Conservation (phyloP, 1,140 invertebrate genomes). For the Drosophila sproati region DNA sequence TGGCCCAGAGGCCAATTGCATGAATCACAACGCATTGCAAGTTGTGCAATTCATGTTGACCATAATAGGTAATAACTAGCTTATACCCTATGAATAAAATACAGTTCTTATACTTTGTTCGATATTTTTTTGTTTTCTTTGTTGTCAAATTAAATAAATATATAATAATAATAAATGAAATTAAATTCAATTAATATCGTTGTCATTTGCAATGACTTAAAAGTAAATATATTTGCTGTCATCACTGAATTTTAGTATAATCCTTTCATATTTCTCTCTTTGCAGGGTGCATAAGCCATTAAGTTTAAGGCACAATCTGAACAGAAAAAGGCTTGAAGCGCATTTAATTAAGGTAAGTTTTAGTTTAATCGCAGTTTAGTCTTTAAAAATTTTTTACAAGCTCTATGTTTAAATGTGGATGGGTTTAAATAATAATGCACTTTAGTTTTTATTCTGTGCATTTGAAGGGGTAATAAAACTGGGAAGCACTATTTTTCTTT, state of each 20-base stretch:
- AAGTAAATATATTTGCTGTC: too few species aligned
- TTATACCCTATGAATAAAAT: constrained; percentile 25
- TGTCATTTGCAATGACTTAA: too few species aligned
- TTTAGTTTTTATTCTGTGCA: too few species aligned
- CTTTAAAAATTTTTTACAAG: background rate
- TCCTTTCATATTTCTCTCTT: background rate
- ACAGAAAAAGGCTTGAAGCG: constrained; percentile 31
- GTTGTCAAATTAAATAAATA: too few species aligned
- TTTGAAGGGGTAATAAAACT: too few species aligned
- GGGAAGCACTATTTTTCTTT: too few species aligned
- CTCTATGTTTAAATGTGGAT: too few species aligned
- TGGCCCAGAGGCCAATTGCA: constrained; percentile 44
- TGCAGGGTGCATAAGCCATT: constrained; percentile 36
- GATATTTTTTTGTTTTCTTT: background rate
- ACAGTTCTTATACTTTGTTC: background rate
- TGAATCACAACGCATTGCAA: constrained; percentile 52
- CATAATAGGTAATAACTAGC: background rate
- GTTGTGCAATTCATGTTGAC: background rate
- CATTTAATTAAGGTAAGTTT: background rate
- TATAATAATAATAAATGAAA: too few species aligned
- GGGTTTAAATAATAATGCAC: too few species aligned
- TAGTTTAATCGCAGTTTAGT: background rate
- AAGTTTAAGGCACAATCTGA: constrained; percentile 41
- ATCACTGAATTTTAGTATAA: background rate
- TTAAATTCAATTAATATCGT: too few species aligned